Conservation (phyloP, 2,888 invertebrate species). For the Amphimallon solstitiale region DNA sequence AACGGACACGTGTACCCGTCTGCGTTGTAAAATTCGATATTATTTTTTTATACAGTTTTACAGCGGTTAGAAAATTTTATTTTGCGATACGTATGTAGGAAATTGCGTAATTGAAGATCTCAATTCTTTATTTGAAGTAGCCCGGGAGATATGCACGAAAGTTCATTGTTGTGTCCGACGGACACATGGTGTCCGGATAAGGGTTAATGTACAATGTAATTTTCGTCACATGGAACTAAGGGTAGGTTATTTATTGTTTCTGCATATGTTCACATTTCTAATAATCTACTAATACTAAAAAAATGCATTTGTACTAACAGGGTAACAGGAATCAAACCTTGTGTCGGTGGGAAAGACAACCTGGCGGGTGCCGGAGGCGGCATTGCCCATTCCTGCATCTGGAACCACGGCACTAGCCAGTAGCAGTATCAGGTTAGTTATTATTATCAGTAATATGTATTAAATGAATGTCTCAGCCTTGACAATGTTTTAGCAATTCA, state of each 20-base stretch:
- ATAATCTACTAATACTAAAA: neutral
- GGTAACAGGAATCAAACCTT: conserved; percentile 85
- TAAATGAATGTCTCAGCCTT: conserved; percentile 28
- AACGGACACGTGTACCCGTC: too few relatives aligned
- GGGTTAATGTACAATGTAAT: conserved; percentile 80
- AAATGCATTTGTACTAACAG: conserved; percentile 62
- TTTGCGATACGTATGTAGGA: too few relatives aligned
- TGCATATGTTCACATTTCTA: neutral
- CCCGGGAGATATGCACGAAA: too few relatives aligned
- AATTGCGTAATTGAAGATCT: too few relatives aligned
- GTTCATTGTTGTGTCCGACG: too few relatives aligned
- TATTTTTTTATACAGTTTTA: too few relatives aligned
- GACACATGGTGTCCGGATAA: too few relatives aligned
- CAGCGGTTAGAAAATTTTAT: too few relatives aligned
- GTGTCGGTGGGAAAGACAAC: conserved; percentile 90
- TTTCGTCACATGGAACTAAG: conserved; percentile 87
- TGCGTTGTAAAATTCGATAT: too few relatives aligned
- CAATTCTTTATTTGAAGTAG: too few relatives aligned
- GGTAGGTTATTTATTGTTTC: conserved; percentile 63
- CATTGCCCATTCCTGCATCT: conserved; percentile 86
- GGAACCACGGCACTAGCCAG: conserved; percentile 55
- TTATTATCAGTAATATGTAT: neutral
- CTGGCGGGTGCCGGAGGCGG: conserved; percentile 84
- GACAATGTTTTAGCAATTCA: conserved; percentile 40
- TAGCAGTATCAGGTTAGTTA: conserved; percentile 43